Percentiles rank a stretch among this genome's conserved stretches.
These are phyloP conservation scores for Phyllostomus discolor DNA, from an alignment of 2,113 vertebrate species.

Conservation along the genomic window DNA sequence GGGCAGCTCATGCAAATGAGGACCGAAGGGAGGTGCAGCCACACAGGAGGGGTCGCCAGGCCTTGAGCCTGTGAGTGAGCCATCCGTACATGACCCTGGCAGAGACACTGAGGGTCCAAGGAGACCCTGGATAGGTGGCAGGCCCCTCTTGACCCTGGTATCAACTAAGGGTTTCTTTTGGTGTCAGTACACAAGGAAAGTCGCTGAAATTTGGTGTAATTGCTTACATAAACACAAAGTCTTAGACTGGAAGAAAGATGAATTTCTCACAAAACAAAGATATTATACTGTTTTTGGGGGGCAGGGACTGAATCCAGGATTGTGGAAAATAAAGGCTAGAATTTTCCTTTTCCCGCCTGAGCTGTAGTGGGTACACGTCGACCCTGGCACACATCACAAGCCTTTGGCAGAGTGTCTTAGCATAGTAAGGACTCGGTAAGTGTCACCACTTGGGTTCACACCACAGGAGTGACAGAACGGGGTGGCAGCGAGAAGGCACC, in stretches of 20 bases:
- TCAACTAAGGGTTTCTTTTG: not conserved
- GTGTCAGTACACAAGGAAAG: not conserved
- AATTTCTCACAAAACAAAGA: not conserved
- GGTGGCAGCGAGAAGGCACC: too few relatives aligned
- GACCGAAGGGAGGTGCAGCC: not conserved
- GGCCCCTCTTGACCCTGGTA: not conserved
- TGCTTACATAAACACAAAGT: not conserved
- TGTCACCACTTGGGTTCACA: not conserved
- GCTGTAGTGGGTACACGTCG: not conserved
- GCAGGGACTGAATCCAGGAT: not conserved
- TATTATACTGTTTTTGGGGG: not conserved
- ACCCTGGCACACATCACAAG: not conserved
- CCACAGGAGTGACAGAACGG: not conserved
- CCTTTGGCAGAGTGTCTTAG: not conserved
- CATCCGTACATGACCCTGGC: accelerated
- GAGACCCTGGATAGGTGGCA: too few relatives aligned
- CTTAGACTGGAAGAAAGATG: not conserved
- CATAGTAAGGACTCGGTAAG: accelerated
- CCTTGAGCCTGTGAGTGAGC: not conserved
- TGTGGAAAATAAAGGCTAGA: not conserved
- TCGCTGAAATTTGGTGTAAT: not conserved
- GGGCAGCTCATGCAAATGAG: not conserved
- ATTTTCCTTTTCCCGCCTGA: not conserved
- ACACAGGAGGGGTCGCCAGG: not conserved
- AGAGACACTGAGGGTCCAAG: not conserved